phyloP scores from a whole-genome alignment of 1,140 invertebrate genomes.

The Bombus affinis region DNA sequence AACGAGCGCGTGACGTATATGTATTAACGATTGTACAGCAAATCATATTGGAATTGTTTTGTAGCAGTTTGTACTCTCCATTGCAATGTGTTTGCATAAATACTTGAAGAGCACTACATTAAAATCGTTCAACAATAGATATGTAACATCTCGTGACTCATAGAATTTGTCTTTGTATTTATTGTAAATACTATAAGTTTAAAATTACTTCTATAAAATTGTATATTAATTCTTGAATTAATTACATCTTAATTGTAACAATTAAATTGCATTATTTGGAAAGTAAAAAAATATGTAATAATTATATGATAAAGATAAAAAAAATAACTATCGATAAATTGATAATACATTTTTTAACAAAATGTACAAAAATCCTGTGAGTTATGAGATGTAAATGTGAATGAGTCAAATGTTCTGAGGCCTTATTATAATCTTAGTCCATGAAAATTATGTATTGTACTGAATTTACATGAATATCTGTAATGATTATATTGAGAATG shows the following conservation, averaged over 20 bases:
- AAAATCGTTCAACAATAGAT: conserved; percentile 67
- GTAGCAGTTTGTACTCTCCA: conserved; percentile 78
- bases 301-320: neutral
- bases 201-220: neutral
- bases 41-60: conserved; percentile 78
- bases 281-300: neutral
- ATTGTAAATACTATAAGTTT: neutral
- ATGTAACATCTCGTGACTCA: conserved; percentile 58
- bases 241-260: neutral
- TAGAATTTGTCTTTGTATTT: conserved; percentile 20
- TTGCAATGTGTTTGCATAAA: conserved; percentile 74
- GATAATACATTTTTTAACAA: neutral
- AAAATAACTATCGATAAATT: neutral
- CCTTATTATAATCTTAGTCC: conserved; percentile 75
- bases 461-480: conserved; percentile 67
- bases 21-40: conserved; percentile 64
- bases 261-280: neutral
- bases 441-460: conserved; percentile 66
- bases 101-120: conserved; percentile 61
- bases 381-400: conserved; percentile 45
- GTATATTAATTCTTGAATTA: neutral
- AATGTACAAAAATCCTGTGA: conserved; percentile 27
- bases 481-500: conserved; percentile 61
- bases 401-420: conserved; percentile 74
- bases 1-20: conserved; percentile 63